Evolutionary conservation across 1,140 invertebrate species (phyloP).

Genomic region (Eriosoma lanigerum): DNA sequence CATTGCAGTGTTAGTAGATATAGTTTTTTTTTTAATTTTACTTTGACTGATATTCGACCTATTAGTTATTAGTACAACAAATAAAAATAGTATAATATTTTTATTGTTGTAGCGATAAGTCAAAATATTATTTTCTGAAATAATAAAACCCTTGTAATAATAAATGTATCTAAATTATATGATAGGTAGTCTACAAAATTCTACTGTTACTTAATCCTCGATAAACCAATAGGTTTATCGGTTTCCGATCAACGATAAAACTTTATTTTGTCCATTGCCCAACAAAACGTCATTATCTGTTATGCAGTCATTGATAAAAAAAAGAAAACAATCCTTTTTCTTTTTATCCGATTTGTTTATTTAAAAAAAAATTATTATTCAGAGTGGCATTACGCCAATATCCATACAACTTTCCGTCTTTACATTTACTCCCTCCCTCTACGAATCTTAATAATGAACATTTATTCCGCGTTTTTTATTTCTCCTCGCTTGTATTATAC

Average conservation of each 20-base stretch:
- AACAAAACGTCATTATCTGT: constrained; percentile 20
- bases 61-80: too few species aligned
- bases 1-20: too few species aligned
- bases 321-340: constrained; percentile 11
- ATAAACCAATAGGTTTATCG: constrained; percentile 22
- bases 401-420: constrained; percentile 16
- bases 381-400: constrained; percentile 24
- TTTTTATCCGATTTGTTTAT: constrained; percentile 20
- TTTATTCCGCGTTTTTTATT: constrained; percentile 20
- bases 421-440: constrained; percentile 8
- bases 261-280: constrained; percentile 16
- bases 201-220: constrained; percentile 4
- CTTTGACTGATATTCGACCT: too few species aligned
- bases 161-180: too few species aligned
- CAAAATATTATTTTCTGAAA: too few species aligned
- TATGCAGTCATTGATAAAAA: constrained; percentile 16
- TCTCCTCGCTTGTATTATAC: neutral
- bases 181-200: neutral
- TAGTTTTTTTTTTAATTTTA: too few species aligned
- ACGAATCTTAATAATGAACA: constrained; percentile 35
- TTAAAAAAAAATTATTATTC: constrained; percentile 43
- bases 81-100: too few species aligned
- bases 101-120: too few species aligned
- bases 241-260: constrained; percentile 28
- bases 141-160: too few species aligned